phyloP scores from a whole-genome alignment of 2,797 vertebrate genomes.

The Parauchenoglanis ngamensis region DNA sequence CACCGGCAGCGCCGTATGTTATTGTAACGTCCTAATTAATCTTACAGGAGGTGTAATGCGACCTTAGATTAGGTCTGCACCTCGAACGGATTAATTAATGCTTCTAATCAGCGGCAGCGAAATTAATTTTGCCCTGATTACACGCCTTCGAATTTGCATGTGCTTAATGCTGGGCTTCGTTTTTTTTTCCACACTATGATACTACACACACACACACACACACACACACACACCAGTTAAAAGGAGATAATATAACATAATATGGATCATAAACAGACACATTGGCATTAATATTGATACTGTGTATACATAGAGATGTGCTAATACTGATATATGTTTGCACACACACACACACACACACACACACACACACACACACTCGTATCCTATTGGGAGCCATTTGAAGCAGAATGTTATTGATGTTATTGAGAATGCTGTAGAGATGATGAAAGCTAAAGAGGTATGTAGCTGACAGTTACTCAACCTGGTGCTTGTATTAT shows the following conservation, averaged over 20 bases:
- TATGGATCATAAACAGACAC: not conserved
- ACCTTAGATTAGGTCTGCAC: slow-evolving; percentile 92
- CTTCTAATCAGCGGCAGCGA: slow-evolving; percentile 92
- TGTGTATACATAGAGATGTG: not conserved
- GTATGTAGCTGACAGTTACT: slow-evolving; percentile 56
- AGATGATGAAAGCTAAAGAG: slow-evolving; percentile 50
- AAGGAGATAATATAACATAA: slow-evolving; percentile 16
- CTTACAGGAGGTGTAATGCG: slow-evolving; percentile 93
- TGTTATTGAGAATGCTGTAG: slow-evolving; percentile 46
- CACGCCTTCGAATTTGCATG: slow-evolving; percentile 92
- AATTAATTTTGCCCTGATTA: slow-evolving; percentile 95
- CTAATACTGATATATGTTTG: slow-evolving; percentile 19
- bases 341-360: slow-evolving; percentile 3
- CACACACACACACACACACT: slow-evolving; percentile 13
- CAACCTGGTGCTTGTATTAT: slow-evolving; percentile 55
- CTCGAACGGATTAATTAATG: slow-evolving; percentile 94
- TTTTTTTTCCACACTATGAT: not conserved
- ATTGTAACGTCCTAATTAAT: slow-evolving; percentile 95
- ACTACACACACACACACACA: slow-evolving; percentile 9
- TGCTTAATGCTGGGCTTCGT: slow-evolving; percentile 80
- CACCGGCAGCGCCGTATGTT: slow-evolving; percentile 89
- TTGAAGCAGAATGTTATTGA: slow-evolving; percentile 57
- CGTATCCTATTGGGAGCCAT: slow-evolving; percentile 33
- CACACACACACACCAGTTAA: slow-evolving; percentile 21
- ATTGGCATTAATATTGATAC: slow-evolving; percentile 28